Evolutionary conservation across 2,888 invertebrate species (phyloP).

Genomic region (Agonopterix heracliana): DNA sequence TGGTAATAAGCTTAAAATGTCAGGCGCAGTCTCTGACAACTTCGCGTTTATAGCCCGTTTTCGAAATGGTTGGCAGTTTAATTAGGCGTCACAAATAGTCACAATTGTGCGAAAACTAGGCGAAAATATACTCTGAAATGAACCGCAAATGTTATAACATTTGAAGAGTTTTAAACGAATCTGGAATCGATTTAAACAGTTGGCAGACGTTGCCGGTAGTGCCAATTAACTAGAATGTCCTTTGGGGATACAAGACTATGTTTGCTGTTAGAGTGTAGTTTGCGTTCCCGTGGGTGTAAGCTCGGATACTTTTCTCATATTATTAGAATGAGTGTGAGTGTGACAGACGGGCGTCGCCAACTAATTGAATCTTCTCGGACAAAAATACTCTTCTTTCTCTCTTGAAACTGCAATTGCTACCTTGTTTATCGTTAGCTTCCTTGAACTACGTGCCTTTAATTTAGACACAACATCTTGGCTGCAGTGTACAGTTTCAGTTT

Average conservation of each 20-base stretch:
- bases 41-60: too few relatives aligned
- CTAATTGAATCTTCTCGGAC: slow-evolving; percentile 27
- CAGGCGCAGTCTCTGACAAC: too few relatives aligned
- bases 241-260: background rate
- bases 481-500: background rate
- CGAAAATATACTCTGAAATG: too few relatives aligned
- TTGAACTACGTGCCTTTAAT: too few relatives aligned
- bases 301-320: slow-evolving; percentile 37
- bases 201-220: background rate
- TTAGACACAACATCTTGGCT: too few relatives aligned
- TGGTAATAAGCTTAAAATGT: too few relatives aligned
- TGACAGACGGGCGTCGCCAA: slow-evolving; percentile 20
- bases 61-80: too few relatives aligned
- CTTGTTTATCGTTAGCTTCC: background rate
- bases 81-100: too few relatives aligned
- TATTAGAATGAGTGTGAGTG: slow-evolving; percentile 35
- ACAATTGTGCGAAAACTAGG: too few relatives aligned
- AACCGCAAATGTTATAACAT: too few relatives aligned
- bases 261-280: slow-evolving; percentile 6
- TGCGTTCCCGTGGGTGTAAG: slow-evolving; percentile 22
- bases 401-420: slow-evolving; percentile 22
- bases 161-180: background rate
- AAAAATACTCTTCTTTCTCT: slow-evolving; percentile 16
- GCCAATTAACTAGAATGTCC: slow-evolving; percentile 4
- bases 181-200: slow-evolving; percentile 4